Conservation (phyloP, 1,140 invertebrate genomes). For the Solenopsis invicta region DNA sequence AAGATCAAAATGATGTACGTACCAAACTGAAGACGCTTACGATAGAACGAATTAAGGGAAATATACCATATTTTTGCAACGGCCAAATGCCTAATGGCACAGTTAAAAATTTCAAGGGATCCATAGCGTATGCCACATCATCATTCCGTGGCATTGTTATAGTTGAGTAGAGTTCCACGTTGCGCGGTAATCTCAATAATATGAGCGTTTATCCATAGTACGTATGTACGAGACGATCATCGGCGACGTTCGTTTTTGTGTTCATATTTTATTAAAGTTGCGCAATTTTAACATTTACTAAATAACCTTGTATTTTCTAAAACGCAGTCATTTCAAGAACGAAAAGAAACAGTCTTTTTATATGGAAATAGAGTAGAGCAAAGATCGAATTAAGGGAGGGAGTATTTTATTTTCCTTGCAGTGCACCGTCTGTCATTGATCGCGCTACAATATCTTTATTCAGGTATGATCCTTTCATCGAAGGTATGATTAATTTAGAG, state of each 20-base stretch:
- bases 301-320: neutral
- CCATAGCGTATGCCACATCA: conserved; percentile 42
- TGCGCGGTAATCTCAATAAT: neutral
- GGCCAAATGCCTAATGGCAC: conserved; percentile 65
- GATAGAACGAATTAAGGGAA: neutral
- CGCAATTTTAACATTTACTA: neutral
- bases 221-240: neutral
- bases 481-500: neutral
- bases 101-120: conserved; percentile 24
- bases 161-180: neutral
- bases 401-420: neutral
- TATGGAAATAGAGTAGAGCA: neutral
- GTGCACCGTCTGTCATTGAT: neutral
- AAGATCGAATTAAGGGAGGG: neutral
- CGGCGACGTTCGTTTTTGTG: neutral
- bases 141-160: conserved; percentile 8
- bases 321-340: neutral
- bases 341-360: neutral
- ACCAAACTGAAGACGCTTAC: neutral
- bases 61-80: conserved; percentile 26
- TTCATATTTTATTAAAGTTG: conserved; percentile 23
- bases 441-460: neutral
- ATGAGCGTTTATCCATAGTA: neutral
- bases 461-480: neutral
- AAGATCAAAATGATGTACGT: no score